Evolutionary conservation across 2,888 invertebrate species (phyloP), one percentile per base, ranked within the genome.

Genomic region (Capitulum mitella): DNA sequence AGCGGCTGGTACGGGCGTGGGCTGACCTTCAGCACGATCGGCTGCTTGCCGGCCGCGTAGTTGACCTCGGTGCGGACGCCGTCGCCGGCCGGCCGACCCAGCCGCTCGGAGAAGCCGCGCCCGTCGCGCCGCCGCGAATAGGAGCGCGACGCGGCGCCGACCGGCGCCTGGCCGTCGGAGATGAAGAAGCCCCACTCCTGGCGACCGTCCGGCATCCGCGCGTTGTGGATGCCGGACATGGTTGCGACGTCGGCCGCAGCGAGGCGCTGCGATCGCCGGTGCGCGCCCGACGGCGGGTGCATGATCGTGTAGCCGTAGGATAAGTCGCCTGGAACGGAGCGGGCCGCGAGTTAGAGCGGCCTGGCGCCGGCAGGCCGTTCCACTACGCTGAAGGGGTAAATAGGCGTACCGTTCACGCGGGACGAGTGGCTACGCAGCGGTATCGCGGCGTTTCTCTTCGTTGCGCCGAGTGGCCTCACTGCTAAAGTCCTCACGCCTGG

Each of bases 1-100:
- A 75, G 29, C 43, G 75, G 75, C 29, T 3, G 26, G n/a, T 29
- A n/a, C 43, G 75, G 75, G 12, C 75, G 75, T 6, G 75, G 75
- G 29, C 75, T 75, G 14, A 75, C 75, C 29, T 75, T 75, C 19
- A 75, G 12, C 46, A 75, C 75, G n/a, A 75, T 75, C 46, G 75
- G 75, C 46, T 75, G 75, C 32, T 75, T 75, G 14, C 75, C 75
- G 46, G 75, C 75, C 14, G 43, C 75, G 46, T 75, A 75, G 75
- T 75, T 75, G 75, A 75, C 40, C 29, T 46, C 29, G 1, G 75
- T 75, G 16, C 75, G 40, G 29, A 75, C 14, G 16, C 29, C 3
- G 16, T 16, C 75, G 29, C 10, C 43, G 29, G 10, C 70, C 34
- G 16, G 26, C 29, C 43, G 29, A 0, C 14, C 29, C 46, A 29